Percentiles rank a stretch among this genome's conserved stretches.
These are phyloP conservation scores for Muscicapa comitata DNA, from an alignment of 2,797 vertebrate species.

Conservation along the genomic window DNA sequence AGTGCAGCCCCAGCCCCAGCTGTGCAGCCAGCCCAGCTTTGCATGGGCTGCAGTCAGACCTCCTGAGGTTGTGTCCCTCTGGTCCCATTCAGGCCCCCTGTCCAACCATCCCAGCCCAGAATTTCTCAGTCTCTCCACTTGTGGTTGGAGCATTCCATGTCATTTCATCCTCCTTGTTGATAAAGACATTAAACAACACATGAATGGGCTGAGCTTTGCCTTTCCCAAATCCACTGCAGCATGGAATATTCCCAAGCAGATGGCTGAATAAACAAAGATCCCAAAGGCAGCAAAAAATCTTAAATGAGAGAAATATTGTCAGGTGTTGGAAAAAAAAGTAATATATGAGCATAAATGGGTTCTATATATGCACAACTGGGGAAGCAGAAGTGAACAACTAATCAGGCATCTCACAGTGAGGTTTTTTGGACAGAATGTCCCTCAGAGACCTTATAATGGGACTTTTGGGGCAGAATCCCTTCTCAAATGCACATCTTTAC, in stretches of 20 bases:
- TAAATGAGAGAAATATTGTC: neutral
- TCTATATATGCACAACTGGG: neutral
- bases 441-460: neutral
- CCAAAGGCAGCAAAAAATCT: neutral
- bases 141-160: neutral
- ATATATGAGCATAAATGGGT: neutral
- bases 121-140: accelerated
- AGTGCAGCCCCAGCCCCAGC: neutral
- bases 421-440: neutral
- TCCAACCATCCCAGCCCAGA: neutral
- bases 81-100: accelerated
- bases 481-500: neutral
- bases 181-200: neutral
- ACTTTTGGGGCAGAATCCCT: neutral
- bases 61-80: neutral
- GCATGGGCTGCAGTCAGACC: neutral
- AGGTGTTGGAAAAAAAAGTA: neutral
- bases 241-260: neutral
- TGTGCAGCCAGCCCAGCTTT: neutral
- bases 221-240: neutral
- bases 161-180: neutral
- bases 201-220: neutral
- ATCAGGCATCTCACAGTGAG: neutral
- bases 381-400: neutral
- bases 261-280: neutral